These are phyloP conservation scores for Melangyna quadrimaculata DNA, from an alignment of 2,888 invertebrate species.

Conservation along the genomic window DNA sequence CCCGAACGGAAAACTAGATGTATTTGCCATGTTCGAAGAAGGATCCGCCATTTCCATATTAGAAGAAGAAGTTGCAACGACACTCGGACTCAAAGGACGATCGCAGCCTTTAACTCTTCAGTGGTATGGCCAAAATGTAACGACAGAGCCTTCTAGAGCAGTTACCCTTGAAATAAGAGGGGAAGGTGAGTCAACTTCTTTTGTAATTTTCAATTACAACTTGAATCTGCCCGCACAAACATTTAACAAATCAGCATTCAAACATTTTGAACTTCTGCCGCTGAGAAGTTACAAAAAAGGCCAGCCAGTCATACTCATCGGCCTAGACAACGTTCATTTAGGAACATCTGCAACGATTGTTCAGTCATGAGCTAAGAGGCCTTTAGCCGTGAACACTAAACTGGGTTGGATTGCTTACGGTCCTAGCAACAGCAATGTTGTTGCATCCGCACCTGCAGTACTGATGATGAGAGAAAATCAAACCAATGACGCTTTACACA, in stretches of 20 bases:
- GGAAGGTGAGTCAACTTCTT: neutral
- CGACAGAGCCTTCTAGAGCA: too few relatives aligned
- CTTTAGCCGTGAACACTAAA: slow-evolving; percentile 7
- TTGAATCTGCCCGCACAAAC: too few relatives aligned
- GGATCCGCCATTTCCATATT: too few relatives aligned
- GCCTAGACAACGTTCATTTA: too few relatives aligned
- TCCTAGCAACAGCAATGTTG: neutral
- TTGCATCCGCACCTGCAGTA: neutral
- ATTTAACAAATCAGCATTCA: neutral
- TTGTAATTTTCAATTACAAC: neutral
- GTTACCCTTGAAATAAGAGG: too few relatives aligned
- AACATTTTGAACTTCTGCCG: slow-evolving; percentile 1
- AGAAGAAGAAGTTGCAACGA: too few relatives aligned
- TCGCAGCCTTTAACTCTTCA: neutral
- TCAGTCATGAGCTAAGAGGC: neutral
- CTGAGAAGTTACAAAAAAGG: slow-evolving; percentile 6
- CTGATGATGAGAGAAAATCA: neutral
- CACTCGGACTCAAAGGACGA: neutral
- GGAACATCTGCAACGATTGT: slow-evolving; percentile 9
- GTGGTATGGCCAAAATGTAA: too few relatives aligned
- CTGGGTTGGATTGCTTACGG: slow-evolving; percentile 32
- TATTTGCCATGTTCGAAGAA: too few relatives aligned
- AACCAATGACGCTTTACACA: too few relatives aligned
- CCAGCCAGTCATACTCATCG: too few relatives aligned
- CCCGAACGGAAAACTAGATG: too few relatives aligned